A percentile compares a stretch with the other conserved stretches of the same genome.
Evolutionary conservation across 2,888 invertebrate genomes (phyloP).

Genomic region (Tetragonisca angustula): DNA sequence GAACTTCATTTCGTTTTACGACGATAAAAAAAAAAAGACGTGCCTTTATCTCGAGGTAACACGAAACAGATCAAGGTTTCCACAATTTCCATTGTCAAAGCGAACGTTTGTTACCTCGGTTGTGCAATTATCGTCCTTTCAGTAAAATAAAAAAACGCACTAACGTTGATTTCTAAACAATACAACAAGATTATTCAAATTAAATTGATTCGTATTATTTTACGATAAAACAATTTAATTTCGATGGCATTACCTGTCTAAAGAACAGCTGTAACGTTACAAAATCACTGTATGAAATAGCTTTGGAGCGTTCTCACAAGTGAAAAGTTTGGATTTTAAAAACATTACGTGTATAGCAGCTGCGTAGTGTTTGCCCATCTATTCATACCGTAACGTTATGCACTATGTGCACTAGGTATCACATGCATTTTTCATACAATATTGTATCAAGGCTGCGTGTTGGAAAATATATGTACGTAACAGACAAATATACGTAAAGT

Average conservation of each 20-base stretch:
- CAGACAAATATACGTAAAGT: not conserved
- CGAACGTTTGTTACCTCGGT: not conserved
- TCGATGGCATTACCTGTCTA: not conserved
- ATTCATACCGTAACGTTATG: slow-evolving; percentile 1
- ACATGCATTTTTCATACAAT: slow-evolving; percentile 27
- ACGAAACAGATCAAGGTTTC: slow-evolving; percentile 16
- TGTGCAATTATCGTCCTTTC: not conserved
- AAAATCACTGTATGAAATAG: not conserved
- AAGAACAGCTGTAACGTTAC: not conserved
- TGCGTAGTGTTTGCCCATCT: slow-evolving; percentile 7
- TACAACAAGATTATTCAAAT: not conserved
- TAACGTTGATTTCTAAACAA: too few relatives aligned
- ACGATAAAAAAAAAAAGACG: slow-evolving; percentile 1
- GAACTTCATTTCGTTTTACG: slow-evolving; percentile 11
- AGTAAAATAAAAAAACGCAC: not conserved
- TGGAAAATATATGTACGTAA: not conserved
- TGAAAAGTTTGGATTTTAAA: not conserved
- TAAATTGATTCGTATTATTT: not conserved
- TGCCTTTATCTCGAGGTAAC: not conserved
- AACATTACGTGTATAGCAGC: not conserved
- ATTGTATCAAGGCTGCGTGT: slow-evolving; percentile 23
- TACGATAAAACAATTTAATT: not conserved
- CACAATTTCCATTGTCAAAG: not conserved
- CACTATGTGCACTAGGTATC: not conserved
- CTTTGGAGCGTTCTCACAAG: not conserved